Conservation (phyloP, 1,140 invertebrate genomes). For the Contarinia nasturtii region DNA sequence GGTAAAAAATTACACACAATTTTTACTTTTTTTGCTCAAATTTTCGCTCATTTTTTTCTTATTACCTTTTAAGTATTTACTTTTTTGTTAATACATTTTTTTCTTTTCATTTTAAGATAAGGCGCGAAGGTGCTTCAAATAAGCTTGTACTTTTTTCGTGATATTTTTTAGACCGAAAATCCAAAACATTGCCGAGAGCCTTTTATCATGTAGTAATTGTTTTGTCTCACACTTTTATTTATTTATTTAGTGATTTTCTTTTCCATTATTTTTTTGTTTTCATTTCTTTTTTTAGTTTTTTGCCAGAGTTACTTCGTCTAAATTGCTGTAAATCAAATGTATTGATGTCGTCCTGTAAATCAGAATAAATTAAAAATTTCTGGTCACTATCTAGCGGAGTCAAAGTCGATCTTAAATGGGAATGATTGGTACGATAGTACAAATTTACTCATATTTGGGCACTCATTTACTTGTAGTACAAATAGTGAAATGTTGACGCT, state of each 20-base stretch:
- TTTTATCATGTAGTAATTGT: slow-evolving; percentile 1
- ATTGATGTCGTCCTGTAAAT: background rate
- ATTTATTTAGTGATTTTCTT: background rate
- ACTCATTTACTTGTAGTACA: too few species aligned
- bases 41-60: slow-evolving; percentile 8
- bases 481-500: too few species aligned
- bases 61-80: slow-evolving; percentile 11
- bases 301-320: too few species aligned
- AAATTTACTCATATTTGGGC: too few species aligned
- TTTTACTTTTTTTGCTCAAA: slow-evolving; percentile 7
- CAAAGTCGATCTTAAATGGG: too few species aligned
- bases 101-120: slow-evolving; percentile 39
- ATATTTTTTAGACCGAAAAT: slow-evolving; percentile 23
- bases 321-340: slow-evolving; percentile 1
- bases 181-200: slow-evolving; percentile 6
- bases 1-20: slow-evolving; percentile 36
- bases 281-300: background rate
- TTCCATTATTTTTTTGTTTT: background rate
- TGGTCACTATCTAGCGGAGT: background rate
- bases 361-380: slow-evolving; percentile 1
- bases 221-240: background rate
- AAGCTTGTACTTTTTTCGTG: slow-evolving; percentile 52
- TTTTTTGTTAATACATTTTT: slow-evolving; percentile 15
- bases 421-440: too few species aligned
- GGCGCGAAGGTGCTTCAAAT: slow-evolving; percentile 51